Percentiles rank a stretch among this genome's conserved stretches.
Conservation (phyloP, 1,140 invertebrate species). For the Gonioctena quinquepunctata region DNA sequence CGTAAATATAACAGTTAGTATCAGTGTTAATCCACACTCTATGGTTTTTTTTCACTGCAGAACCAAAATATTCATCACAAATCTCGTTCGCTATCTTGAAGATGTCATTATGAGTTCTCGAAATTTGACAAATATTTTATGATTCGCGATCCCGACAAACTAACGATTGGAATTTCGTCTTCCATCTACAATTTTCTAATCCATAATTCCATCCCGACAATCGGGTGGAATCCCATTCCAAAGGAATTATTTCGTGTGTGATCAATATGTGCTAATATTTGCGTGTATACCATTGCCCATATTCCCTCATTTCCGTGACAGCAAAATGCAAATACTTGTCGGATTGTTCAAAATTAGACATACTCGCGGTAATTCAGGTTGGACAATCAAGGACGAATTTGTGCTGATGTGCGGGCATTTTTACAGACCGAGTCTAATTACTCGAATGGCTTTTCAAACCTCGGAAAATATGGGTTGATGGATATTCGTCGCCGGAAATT, state of each 20-base stretch:
- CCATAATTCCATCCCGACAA: too few relatives aligned
- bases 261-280: background rate
- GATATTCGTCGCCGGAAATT: background rate
- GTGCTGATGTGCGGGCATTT: background rate
- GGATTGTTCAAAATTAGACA: background rate
- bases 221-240: too few relatives aligned
- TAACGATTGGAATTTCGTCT: too few relatives aligned
- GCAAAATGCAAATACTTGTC: background rate
- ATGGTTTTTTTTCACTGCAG: too few relatives aligned
- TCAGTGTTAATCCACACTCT: too few relatives aligned
- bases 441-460: background rate
- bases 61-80: too few relatives aligned
- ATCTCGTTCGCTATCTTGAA: too few relatives aligned
- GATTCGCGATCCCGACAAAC: too few relatives aligned
- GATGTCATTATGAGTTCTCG: too few relatives aligned
- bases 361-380: background rate
- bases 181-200: too few relatives aligned
- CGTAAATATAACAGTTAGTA: too few relatives aligned
- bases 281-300: background rate
- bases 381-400: conserved; percentile 1
- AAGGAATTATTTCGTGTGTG: background rate
- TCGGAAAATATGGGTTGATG: background rate
- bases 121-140: too few relatives aligned
- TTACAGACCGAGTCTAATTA: background rate
- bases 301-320: background rate